A percentile compares a stretch with the other conserved stretches of the same genome.
These are phyloP conservation scores for Pelagia noctiluca DNA, from an alignment of 30 jellyfish, hydroid and myxozoan species.

Conservation along the genomic window DNA sequence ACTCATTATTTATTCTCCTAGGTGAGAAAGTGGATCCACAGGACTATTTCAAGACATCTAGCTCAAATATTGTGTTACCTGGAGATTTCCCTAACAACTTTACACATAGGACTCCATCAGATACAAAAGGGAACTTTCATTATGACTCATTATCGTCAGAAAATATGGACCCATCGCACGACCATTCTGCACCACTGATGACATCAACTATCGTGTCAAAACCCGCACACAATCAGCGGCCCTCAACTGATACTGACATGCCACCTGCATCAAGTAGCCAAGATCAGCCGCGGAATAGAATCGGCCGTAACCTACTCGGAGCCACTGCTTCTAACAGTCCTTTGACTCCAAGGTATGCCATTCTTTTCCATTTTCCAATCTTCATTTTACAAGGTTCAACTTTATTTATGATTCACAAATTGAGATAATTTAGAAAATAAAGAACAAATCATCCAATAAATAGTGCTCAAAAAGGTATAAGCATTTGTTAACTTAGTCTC, in stretches of 20 bases:
- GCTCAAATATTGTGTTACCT: conserved; percentile 35
- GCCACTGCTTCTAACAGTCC: conserved; percentile 92
- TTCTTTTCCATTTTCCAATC: conserved; percentile 15
- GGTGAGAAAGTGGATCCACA: conserved; percentile 97
- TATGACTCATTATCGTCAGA: conserved; percentile 80
- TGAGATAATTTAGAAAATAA: too few relatives aligned
- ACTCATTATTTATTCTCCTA: neutral
- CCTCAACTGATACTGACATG: conserved; percentile 68
- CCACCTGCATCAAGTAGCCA: conserved; percentile 78
- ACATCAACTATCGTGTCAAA: conserved; percentile 96
- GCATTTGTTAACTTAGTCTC: too few relatives aligned
- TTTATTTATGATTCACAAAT: too few relatives aligned
- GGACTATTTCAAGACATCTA: conserved; percentile 78
- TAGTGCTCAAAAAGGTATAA: too few relatives aligned
- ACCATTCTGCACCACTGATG: conserved; percentile 81
- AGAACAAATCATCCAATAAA: too few relatives aligned
- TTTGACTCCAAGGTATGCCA: conserved; percentile 91
- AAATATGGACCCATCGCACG: conserved; percentile 88
- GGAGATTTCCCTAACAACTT: too few relatives aligned
- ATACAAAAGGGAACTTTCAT: conserved; percentile 57
- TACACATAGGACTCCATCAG: too few relatives aligned
- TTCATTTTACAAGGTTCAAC: too few relatives aligned
- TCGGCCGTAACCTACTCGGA: conserved; percentile 86
- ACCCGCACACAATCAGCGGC: conserved; percentile 57
- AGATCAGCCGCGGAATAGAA: conserved; percentile 56